Conservation (phyloP, 2,888 invertebrate species). For the Eupsilia transversa region DNA sequence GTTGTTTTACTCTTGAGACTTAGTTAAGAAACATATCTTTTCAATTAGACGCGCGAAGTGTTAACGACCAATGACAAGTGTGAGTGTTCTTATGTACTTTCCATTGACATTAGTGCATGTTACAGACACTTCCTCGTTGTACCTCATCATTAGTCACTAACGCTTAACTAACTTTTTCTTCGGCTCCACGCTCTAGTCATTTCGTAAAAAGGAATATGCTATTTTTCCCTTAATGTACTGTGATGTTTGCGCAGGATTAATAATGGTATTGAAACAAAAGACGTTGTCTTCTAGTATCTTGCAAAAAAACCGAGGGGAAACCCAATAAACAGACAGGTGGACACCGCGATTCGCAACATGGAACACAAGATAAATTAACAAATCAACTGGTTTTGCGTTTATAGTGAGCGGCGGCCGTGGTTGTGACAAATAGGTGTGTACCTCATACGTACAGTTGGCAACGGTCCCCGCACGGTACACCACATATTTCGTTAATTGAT, state of each 20-base stretch:
- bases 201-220: slow-evolving; percentile 12
- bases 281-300: slow-evolving; percentile 14
- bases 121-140: slow-evolving; percentile 52
- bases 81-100: slow-evolving; percentile 51
- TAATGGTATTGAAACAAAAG: background rate
- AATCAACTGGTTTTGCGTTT: slow-evolving; percentile 58
- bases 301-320: slow-evolving; percentile 34
- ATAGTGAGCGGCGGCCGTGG: slow-evolving; percentile 37
- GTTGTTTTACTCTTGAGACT: slow-evolving; percentile 45
- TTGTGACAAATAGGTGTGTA: slow-evolving; percentile 63
- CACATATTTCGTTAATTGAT: slow-evolving; percentile 80
- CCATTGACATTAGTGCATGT: slow-evolving; percentile 52
- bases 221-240: background rate
- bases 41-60: slow-evolving; percentile 63
- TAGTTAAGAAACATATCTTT: slow-evolving; percentile 61
- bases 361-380: slow-evolving; percentile 53
- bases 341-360: slow-evolving; percentile 32
- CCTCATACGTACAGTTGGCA: slow-evolving; percentile 66
- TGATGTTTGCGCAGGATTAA: background rate
- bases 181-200: slow-evolving; percentile 10
- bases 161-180: slow-evolving; percentile 53
- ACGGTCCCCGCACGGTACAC: slow-evolving; percentile 71
- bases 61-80: slow-evolving; percentile 56
- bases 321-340: slow-evolving; percentile 38
- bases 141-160: slow-evolving; percentile 52